phyloP scores from a whole-genome alignment of 2,888 invertebrate genomes.

The Xanthorhoe designata region DNA sequence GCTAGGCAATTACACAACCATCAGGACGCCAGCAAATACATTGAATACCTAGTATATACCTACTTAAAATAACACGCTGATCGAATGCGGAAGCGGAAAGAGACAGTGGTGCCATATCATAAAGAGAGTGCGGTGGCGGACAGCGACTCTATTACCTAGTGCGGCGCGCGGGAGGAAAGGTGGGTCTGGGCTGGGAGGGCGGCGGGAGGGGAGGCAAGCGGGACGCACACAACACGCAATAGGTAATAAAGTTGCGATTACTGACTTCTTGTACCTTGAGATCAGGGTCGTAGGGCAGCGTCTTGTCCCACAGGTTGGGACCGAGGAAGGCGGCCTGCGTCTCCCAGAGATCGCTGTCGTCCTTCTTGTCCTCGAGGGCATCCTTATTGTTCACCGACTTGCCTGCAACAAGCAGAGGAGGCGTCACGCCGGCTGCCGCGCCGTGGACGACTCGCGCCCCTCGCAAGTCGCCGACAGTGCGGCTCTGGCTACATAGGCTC shows the following conservation, averaged over 20 bases:
- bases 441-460: constrained; percentile 31
- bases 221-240: constrained; percentile 72
- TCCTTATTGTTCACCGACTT: constrained; percentile 87
- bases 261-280: constrained; percentile 95
- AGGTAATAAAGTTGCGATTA: constrained; percentile 79
- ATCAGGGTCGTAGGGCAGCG: constrained; percentile 96
- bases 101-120: constrained; percentile 25
- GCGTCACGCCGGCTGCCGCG: constrained; percentile 64
- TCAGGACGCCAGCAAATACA: constrained; percentile 17
- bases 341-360: constrained; percentile 95
- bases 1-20: constrained; percentile 13
- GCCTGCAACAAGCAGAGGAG: constrained; percentile 83
- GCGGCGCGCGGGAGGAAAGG: constrained; percentile 56
- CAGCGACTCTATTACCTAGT: constrained; percentile 74
- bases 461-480: constrained; percentile 24
- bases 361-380: constrained; percentile 89
- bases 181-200: constrained; percentile 50
- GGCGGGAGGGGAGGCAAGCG: constrained; percentile 48
- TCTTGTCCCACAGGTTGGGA: constrained; percentile 98
- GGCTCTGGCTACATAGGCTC: constrained; percentile 6
- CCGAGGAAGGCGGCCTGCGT: constrained; percentile 98
- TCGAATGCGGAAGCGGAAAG: constrained; percentile 24
- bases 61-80: constrained; percentile 13
- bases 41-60: background rate
- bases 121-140: constrained; percentile 31